A percentile compares a stretch with the other conserved stretches of the same genome.
phyloP scores from a whole-genome alignment of 2,888 invertebrate genomes.

The Drosophila rubida region DNA sequence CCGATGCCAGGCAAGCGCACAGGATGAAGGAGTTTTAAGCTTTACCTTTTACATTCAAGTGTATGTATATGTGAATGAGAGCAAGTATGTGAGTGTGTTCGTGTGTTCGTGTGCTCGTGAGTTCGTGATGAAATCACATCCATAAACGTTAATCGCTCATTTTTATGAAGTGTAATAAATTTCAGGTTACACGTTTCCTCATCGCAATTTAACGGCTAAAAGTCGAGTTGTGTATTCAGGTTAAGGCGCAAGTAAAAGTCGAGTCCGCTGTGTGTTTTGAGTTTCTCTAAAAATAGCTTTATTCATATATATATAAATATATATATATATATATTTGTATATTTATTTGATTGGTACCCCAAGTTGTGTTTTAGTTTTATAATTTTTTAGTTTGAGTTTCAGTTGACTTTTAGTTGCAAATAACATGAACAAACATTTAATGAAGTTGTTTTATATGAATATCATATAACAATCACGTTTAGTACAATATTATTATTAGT shows the following conservation, averaged over 20 bases:
- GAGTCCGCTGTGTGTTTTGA: conserved; percentile 46
- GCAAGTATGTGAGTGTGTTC: background rate
- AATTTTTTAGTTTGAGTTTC: conserved; percentile 33
- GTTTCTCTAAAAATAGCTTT: conserved; percentile 80
- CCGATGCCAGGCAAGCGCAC: conserved; percentile 6
- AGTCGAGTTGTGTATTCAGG: background rate
- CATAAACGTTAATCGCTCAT: conserved; percentile 80
- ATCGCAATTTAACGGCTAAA: conserved; percentile 40
- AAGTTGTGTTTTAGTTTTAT: conserved; percentile 45
- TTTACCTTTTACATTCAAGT: conserved; percentile 16
- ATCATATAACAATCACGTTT: conserved; percentile 79
- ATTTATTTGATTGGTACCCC: conserved; percentile 76
- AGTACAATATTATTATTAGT: conserved; percentile 26
- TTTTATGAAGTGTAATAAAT: conserved; percentile 81
- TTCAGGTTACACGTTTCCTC: conserved; percentile 53
- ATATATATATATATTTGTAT: background rate
- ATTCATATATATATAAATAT: conserved; percentile 47
- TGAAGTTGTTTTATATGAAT: conserved; percentile 78
- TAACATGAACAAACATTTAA: conserved; percentile 79
- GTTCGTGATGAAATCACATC: conserved; percentile 80
- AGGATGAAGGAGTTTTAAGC: conserved; percentile 9
- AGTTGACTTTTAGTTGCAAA: conserved; percentile 68
- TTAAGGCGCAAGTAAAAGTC: background rate
- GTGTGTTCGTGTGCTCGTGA: background rate
- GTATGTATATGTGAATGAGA: background rate